Evolutionary conservation across 2,797 vertebrate genomes (phyloP).

Genomic region (Clarias pachynema): DNA sequence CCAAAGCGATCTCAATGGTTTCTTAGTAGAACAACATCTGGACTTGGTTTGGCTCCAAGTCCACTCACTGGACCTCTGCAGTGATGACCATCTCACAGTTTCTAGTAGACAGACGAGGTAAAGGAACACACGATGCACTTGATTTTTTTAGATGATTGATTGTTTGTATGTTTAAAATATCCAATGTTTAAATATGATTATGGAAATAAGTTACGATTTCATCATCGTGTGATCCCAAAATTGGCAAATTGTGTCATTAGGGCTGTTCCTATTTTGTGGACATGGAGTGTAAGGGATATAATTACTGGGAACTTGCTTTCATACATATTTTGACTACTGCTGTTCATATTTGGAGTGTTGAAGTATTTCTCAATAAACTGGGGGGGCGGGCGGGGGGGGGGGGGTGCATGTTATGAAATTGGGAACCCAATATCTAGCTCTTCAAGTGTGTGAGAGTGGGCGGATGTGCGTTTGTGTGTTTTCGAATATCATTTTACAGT

Average conservation of each 20-base stretch:
- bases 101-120: background rate
- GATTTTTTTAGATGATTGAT: background rate
- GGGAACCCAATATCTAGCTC: constrained; percentile 9
- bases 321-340: background rate
- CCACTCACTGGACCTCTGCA: constrained; percentile 13
- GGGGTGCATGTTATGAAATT: constrained; percentile 11
- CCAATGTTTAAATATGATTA: background rate
- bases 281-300: background rate
- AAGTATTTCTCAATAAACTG: background rate
- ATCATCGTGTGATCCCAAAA: background rate
- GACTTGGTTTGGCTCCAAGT: background rate
- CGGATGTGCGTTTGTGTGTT: background rate
- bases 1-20: background rate
- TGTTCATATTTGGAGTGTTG: constrained; percentile 46
- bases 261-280: background rate
- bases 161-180: background rate
- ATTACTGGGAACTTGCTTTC: background rate
- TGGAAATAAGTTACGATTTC: background rate
- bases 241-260: background rate
- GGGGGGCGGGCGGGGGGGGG: too few relatives aligned
- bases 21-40: background rate
- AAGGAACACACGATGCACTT: background rate
- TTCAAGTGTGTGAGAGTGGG: background rate
- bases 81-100: background rate
- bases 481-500: constrained; percentile 33